phyloP scores from a whole-genome alignment of 2,113 vertebrate species.

The Varanus salvator region DNA sequence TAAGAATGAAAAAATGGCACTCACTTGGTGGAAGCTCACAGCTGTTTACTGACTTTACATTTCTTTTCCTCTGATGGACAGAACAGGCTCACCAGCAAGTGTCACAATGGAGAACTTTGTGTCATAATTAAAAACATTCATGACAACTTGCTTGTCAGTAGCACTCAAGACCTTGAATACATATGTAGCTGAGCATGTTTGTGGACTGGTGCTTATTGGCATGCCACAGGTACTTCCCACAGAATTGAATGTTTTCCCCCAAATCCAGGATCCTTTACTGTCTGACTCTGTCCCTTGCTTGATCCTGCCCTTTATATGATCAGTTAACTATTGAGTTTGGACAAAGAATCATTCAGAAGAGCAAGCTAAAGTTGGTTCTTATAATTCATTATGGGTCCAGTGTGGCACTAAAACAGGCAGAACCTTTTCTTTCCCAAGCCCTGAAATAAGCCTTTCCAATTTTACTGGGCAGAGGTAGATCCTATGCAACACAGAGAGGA shows the following conservation, averaged over 20 bases:
- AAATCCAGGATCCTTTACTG: not conserved
- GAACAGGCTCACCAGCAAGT: not conserved
- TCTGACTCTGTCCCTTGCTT: not conserved
- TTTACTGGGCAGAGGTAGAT: not conserved
- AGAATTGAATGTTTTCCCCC: not conserved
- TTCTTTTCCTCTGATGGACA: not conserved
- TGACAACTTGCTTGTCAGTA: not conserved
- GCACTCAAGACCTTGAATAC: not conserved
- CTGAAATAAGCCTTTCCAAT: not conserved
- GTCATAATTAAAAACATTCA: conserved; percentile 3
- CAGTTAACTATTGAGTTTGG: too few relatives aligned
- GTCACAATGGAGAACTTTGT: conserved; percentile 11
- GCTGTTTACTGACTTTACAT: not conserved
- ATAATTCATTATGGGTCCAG: not conserved
- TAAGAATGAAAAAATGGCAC: not conserved
- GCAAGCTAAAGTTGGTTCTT: too few relatives aligned
- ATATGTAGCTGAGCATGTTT: not conserved
- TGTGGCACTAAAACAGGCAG: not conserved
- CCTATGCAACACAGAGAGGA: not conserved
- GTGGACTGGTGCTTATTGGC: not conserved
- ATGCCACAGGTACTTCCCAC: not conserved
- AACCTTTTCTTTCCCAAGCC: not conserved
- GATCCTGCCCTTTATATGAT: not conserved
- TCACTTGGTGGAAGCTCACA: not conserved
- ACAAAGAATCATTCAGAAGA: not conserved